Evolutionary conservation across 2,888 invertebrate species (phyloP), one percentile per base, ranked within the genome.

Genomic region (Mythimna pallens): DNA sequence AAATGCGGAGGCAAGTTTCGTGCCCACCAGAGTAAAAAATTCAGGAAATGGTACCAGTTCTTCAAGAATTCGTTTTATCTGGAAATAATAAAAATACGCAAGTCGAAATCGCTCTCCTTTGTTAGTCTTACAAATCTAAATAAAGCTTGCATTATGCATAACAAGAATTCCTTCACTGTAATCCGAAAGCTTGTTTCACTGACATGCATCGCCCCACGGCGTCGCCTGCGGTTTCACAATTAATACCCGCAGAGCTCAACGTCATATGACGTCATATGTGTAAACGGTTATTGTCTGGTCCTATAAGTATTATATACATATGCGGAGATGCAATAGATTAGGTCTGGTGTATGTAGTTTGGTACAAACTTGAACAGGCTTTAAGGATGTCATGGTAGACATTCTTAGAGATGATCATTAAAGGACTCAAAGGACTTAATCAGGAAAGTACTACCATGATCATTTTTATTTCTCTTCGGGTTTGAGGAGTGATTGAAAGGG

Each of bases 211-310:
- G 71, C 65, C 72, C 74, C 64, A 62, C 61, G 62, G 77, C 67
- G 62, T 57, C 57, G 68, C 74, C 64, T 79, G 83, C 70, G 73
- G 78, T 79, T 72, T 72, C 3, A 63, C 58, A 80, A 85, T 83
- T 81, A 86, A 76, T 83, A 67, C 80, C 68, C 73, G 65, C 68
- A 59, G 70, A 59, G 75, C 58, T 70, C 40, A 61, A 70, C 70
- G 80, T 70, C 70, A 73, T 65, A 57, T 70, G 67, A 80, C 74
- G 65, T 73, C 70, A 65, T 67, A 65, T 58, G 40, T 70, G 57
- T 50, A 67, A 70, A 58, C 20, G 58, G 61, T 65, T 80, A 63
- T 83, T 67, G 63, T 61, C 68, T 80, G 63, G 50, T 63, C 50
- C 36, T 22, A 75, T 40, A 52, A 25, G 9, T n/a, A 34, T 54